Evolutionary conservation across 2,888 invertebrate species (phyloP).

Genomic region (Drosophila mimetica): DNA sequence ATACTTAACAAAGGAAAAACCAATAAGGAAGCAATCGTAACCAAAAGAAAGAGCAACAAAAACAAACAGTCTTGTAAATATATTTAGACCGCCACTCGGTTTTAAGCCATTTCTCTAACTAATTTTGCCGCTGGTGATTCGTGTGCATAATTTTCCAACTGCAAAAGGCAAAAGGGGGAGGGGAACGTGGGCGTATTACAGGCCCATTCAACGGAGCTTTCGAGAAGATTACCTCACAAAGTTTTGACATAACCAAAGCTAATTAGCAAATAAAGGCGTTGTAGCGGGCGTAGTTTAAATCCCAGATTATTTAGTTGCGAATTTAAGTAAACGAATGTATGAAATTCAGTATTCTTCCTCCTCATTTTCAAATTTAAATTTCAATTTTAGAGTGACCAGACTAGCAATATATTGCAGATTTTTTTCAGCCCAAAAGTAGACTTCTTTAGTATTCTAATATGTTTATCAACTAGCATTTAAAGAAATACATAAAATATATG

Average conservation of each 20-base stretch:
- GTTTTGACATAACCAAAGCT: constrained; percentile 41
- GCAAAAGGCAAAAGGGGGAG: constrained; percentile 18
- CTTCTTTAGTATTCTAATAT: too few species aligned
- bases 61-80: constrained; percentile 70
- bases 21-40: constrained; percentile 66
- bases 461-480: neutral
- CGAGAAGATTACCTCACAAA: constrained; percentile 36
- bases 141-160: constrained; percentile 46
- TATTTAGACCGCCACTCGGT: constrained; percentile 58
- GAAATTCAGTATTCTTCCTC: too few species aligned
- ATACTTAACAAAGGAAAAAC: constrained; percentile 52
- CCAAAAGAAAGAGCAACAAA: constrained; percentile 18
- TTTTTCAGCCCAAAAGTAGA: too few species aligned
- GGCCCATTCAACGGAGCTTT: constrained; percentile 20
- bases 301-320: neutral
- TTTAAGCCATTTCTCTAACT: constrained; percentile 46
- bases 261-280: constrained; percentile 40
- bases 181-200: constrained; percentile 9
- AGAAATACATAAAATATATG: neutral
- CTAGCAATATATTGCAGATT: too few species aligned
- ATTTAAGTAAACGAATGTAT: too few species aligned
- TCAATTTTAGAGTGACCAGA: too few species aligned
- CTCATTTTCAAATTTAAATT: too few species aligned
- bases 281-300: constrained; percentile 9
- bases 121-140: constrained; percentile 32